These are phyloP conservation scores for Albula goreensis DNA, from an alignment of 2,113 vertebrate species.

Conservation along the genomic window DNA sequence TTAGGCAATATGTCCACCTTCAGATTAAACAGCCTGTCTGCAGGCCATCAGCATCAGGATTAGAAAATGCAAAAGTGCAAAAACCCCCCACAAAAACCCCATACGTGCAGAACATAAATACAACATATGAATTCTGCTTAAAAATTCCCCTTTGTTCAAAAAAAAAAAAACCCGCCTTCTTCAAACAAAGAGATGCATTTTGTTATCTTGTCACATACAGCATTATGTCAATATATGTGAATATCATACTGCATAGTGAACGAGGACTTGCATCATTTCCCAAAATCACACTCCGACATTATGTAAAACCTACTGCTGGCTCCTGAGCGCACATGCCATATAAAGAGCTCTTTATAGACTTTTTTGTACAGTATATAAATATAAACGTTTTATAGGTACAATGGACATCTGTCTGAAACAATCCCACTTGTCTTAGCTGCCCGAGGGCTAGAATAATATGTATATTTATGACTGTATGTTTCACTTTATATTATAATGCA, in stretches of 20 bases:
- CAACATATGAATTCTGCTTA: background rate
- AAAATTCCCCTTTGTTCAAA: background rate
- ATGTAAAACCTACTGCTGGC: background rate
- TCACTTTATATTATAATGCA: background rate
- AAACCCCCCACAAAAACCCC: background rate
- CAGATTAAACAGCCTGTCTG: conserved; percentile 79
- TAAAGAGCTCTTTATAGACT: background rate
- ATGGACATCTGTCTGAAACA: background rate
- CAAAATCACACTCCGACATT: background rate
- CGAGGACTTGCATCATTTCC: background rate
- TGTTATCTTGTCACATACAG: background rate
- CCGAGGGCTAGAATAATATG: background rate
- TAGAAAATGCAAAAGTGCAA: conserved; percentile 35
- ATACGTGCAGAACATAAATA: background rate
- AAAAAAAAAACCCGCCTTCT: background rate
- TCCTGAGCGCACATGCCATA: background rate
- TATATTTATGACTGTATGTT: background rate
- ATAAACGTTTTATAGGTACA: conserved; percentile 1
- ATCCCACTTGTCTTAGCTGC: background rate
- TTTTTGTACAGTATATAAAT: background rate
- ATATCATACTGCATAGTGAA: background rate
- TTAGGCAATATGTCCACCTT: conserved; percentile 74
- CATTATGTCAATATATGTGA: background rate
- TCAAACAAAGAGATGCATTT: background rate
- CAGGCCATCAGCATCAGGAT: conserved; percentile 55